Base-by-base conservation (phyloP, 1,140 invertebrate species). In the Polypedilum pembai region DNA sequence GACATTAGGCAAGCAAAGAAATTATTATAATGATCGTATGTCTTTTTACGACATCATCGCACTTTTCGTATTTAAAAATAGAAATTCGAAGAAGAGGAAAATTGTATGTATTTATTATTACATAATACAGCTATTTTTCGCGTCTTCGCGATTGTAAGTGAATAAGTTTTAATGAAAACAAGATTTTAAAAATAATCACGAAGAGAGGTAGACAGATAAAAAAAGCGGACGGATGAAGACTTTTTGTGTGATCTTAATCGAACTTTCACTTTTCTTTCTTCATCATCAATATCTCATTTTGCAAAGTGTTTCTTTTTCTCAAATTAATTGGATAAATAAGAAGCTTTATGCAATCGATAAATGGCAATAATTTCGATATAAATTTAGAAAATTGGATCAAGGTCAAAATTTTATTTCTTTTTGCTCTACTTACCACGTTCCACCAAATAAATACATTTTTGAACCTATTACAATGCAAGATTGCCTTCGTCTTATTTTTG, bases 391-490 rank as follows among this genome's bases (percentile, higher is more conserved):
- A 56, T 56, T 15, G 15, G 45, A 12, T 56, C 45, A 56, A 56
- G 45, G 45, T n/a, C 45, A 12, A 33, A 33, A 33, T 33, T 33
- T 33, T 33, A 5, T 33, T 33, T 33, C 15, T 18, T 0, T 69
- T 18, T 18, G 8, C 8, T 18, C 20, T 8, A 76, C 75, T 78
- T 84, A 90, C 87, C 90, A 93, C 74, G 93, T 94, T 65, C 94
- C 94, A 41, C 94, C 94, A 84, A 95, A 95, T 56, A 95, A 82
- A 79, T 88, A 94, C 74, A 94, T 85, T 78, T 87, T 85, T 76
- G 90, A 85, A 18, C 85, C 87, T 76, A 91, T 86, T 4, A 92
- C 83, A 77, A 93, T 83, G 79, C 91, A 93, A 72, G 89, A 91
- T 81, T 95, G 93, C 65, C 94, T 83, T 78, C 94, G 84, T 45